Conservation (phyloP, 2,113 vertebrate genomes). For the Pelusios castaneus region DNA sequence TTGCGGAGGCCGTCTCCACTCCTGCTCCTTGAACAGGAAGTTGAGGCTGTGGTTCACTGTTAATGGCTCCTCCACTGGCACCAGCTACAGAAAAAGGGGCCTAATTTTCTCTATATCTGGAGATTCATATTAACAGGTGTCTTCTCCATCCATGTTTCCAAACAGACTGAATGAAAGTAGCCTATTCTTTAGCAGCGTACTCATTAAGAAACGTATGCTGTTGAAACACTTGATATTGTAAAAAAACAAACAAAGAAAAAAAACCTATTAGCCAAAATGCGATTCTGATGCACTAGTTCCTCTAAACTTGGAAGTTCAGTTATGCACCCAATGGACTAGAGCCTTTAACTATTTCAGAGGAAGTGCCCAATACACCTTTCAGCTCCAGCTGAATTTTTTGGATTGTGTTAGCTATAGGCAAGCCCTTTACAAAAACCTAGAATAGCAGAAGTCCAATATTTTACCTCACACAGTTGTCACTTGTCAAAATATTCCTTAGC, state of each 20-base stretch:
- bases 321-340: not conserved
- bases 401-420: not conserved
- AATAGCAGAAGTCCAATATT: not conserved
- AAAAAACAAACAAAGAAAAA: no score
- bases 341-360: not conserved
- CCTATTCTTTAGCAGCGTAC: not conserved
- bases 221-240: not conserved
- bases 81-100: not conserved
- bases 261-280: not conserved
- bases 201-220: not conserved
- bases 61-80: not conserved
- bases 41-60: not conserved
- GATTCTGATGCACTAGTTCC: not conserved
- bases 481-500: not conserved
- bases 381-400: not conserved
- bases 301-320: not conserved
- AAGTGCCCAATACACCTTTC: not conserved
- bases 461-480: rapidly evolving
- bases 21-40: not conserved
- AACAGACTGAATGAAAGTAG: not conserved
- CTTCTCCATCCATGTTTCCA: not conserved
- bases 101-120: not conserved
- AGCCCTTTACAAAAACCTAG: not conserved
- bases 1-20: not conserved
- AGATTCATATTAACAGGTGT: not conserved